Base-by-base conservation (phyloP, 2,888 invertebrate genomes). In the Leptopilina syphax region DNA sequence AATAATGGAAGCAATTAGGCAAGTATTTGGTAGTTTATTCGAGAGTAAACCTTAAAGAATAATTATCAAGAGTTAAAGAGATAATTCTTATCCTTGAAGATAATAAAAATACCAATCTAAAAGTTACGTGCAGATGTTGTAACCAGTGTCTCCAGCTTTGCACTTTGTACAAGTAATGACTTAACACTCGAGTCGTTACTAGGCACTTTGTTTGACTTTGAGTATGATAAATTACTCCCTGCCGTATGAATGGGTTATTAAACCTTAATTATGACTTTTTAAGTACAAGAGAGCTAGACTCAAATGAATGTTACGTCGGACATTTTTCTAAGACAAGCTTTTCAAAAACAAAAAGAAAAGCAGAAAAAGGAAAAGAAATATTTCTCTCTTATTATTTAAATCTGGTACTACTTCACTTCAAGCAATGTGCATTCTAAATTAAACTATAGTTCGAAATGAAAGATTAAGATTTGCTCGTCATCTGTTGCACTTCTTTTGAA, bases 231-330 rank as follows among this genome's bases (percentile, higher is more conserved):
- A 73, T 73, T 57, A 73, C 73, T n/a, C 50, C 8, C 54, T 34
- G 50, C 54, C 50, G 50, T 73, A 73, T 73, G 73, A 73, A 73
- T 73, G 54, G 73, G 73, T 73, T 73, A 73, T 73, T 73, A 73
- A 73, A 57, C 34, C 73, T 34, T 57, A 73, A 73, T 73, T 73
- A 73, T 73, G 73, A 34, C 57, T 73, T 73, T 57, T 73, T 73
- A 57, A 57, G 27, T 8, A 73, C 73, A 12, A 12, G n/a, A n/a
- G 34, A 54, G 27, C 18, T 68, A 13, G 13, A 70, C 50, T 70
- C 7, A 54, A 50, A 73, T 24, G 12, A 34, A 65, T 13, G 65
- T 34, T 34, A 34, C 65, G 12, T 34, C 24, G 27, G 12, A 65
- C 12, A 8, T 65, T 65, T 65, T 65, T 60, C 60, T 60, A 60